Conservation (phyloP, 1,140 invertebrate species). For the Bacillus rossius region DNA sequence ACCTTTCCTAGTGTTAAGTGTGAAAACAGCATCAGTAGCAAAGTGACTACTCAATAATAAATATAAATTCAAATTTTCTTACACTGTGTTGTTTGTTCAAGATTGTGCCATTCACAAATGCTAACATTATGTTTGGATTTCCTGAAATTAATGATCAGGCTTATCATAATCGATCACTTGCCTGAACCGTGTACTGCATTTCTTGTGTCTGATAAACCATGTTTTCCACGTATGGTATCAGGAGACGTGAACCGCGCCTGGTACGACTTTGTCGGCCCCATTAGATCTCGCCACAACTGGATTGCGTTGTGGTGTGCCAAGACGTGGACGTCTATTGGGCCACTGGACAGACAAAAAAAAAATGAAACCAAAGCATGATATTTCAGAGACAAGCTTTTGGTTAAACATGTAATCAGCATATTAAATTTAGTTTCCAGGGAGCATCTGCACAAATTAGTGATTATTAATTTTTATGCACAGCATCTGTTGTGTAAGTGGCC, state of each 20-base stretch:
- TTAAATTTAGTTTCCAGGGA: no score
- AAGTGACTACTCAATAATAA: no score
- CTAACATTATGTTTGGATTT: no score
- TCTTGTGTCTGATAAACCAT: conserved; percentile 85
- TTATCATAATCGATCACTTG: conserved; percentile 36
- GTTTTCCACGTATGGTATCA: conserved; percentile 68
- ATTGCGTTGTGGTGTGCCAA: conserved; percentile 72
- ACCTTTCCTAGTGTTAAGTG: no score
- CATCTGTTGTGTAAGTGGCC: no score
- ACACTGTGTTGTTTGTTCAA: background rate
- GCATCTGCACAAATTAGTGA: no score
- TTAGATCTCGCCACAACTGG: conserved; percentile 67
- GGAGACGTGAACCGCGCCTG: conserved; percentile 73
- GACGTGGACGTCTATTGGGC: conserved; percentile 71
- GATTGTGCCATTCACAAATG: background rate
- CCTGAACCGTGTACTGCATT: conserved; percentile 90
- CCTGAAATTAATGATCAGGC: no score
- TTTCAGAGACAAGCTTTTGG: background rate
- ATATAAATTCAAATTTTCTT: background rate
- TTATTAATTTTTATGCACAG: no score
- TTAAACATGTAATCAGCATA: no score
- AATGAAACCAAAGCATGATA: conserved; percentile 5
- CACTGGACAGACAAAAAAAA: conserved; percentile 52
- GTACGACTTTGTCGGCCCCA: conserved; percentile 86
- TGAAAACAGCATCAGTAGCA: no score